Conservation (phyloP, 2,113 vertebrate genomes). For the Geothlypis trichas region DNA sequence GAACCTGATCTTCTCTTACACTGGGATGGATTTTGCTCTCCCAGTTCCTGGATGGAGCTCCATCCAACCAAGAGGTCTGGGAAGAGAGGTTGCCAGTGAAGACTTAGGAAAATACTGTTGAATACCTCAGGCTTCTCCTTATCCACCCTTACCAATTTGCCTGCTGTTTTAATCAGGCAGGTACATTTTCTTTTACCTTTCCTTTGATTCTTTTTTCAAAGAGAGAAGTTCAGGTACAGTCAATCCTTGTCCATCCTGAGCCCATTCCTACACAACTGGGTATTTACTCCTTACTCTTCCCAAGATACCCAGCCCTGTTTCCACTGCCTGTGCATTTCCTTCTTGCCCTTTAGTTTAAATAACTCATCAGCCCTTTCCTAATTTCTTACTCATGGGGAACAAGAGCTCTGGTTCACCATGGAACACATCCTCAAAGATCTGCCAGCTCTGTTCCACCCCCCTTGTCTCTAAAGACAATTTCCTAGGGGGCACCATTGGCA, state of each 20-base stretch:
- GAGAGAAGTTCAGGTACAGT: not conserved
- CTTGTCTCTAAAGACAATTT: not conserved
- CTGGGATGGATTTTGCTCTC: not conserved
- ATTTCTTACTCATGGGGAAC: not conserved
- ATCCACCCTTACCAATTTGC: not conserved
- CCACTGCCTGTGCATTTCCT: not conserved
- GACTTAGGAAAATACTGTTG: not conserved
- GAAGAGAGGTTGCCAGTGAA: not conserved
- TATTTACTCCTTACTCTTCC: not conserved
- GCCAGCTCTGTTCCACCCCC: rapidly evolving
- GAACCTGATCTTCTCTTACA: not conserved
- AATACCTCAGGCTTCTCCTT: not conserved
- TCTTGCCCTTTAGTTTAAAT: not conserved
- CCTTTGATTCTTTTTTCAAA: not conserved
- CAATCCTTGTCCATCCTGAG: not conserved
- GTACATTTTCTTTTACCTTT: not conserved
- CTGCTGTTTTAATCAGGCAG: not conserved
- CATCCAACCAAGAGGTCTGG: rapidly evolving
- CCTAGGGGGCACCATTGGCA: too few relatives aligned
- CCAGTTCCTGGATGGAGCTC: not conserved
- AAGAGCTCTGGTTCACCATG: not conserved
- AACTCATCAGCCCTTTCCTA: not conserved
- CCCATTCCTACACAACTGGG: not conserved
- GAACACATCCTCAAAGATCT: not conserved
- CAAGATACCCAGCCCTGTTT: not conserved